A percentile compares a stretch with the other conserved stretches of the same genome.
These are phyloP conservation scores for Pangasianodon gigas DNA, from an alignment of 2,113 vertebrate species.

Conservation along the genomic window DNA sequence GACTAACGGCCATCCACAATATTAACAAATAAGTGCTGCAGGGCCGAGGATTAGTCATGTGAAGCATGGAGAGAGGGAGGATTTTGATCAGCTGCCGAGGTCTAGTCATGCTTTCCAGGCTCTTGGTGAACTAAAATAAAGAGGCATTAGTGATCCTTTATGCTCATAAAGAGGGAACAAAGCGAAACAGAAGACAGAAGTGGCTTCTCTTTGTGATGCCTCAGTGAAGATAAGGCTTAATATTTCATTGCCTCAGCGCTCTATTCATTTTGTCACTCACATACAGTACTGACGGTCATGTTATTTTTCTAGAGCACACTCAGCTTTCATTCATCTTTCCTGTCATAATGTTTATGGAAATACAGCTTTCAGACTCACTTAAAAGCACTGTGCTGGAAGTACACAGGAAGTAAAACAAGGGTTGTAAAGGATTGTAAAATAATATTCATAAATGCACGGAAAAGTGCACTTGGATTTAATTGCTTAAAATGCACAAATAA, in stretches of 20 bases:
- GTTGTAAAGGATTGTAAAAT: not conserved
- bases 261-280: conserved; percentile 21
- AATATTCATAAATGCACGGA: no score
- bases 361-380: not conserved
- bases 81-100: conserved; percentile 52
- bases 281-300: not conserved
- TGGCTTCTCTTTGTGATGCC: not conserved
- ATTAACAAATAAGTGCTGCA: conserved; percentile 45
- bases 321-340: conserved; percentile 20
- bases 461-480: not conserved
- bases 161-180: conserved; percentile 37
- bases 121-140: conserved; percentile 52
- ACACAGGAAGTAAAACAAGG: not conserved
- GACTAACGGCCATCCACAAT: conserved; percentile 37
- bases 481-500: not conserved
- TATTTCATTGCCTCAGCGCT: not conserved
- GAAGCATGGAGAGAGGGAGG: conserved; percentile 41
- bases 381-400: not conserved
- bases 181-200: not conserved
- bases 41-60: conserved; percentile 44
- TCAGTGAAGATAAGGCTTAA: conserved; percentile 4
- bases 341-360: conserved; percentile 8
- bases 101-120: conserved; percentile 48
- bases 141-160: conserved; percentile 47
- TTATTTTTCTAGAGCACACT: not conserved